A percentile compares a stretch with the other conserved stretches of the same genome.
phyloP scores from a whole-genome alignment of 1,140 invertebrate genomes.

The Drosophila carrolli region DNA sequence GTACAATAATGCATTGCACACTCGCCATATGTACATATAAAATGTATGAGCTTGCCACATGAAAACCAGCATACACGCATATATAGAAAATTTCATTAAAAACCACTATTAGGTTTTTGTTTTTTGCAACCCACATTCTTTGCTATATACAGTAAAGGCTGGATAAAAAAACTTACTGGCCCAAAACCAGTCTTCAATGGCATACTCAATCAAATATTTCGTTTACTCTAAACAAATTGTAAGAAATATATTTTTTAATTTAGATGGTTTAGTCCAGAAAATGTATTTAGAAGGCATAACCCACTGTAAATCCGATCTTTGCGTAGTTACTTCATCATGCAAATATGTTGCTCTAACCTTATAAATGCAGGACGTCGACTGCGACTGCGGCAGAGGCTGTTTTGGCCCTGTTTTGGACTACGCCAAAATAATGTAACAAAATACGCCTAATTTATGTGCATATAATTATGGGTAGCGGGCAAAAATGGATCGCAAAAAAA shows the following conservation, averaged over 20 bases:
- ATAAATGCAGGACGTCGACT: constrained; percentile 61
- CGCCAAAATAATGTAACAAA: constrained; percentile 36
- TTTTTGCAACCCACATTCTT: constrained; percentile 75
- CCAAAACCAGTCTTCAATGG: neutral
- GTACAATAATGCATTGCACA: constrained; percentile 40
- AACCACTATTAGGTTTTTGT: constrained; percentile 72
- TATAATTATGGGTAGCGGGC: constrained; percentile 18
- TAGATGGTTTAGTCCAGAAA: too few species aligned
- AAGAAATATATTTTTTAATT: too few species aligned
- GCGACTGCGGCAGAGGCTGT: constrained; percentile 5
- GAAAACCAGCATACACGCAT: constrained; percentile 26
- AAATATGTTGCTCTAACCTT: constrained; percentile 77
- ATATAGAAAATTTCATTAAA: constrained; percentile 70
- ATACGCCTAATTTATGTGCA: constrained; percentile 40
- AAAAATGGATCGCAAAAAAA: constrained; percentile 1
- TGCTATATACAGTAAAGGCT: constrained; percentile 42
- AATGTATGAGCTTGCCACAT: constrained; percentile 8
- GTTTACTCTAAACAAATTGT: too few species aligned
- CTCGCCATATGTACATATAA: neutral
- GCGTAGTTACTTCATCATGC: constrained; percentile 70
- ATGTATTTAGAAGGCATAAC: neutral
- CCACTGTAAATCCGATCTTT: constrained; percentile 14
- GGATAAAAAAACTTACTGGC: constrained; percentile 4
- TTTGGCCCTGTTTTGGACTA: constrained; percentile 29
- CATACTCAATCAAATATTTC: neutral